Evolutionary conservation across 2,113 vertebrate species (phyloP).

Genomic region (Heterotis niloticus): DNA sequence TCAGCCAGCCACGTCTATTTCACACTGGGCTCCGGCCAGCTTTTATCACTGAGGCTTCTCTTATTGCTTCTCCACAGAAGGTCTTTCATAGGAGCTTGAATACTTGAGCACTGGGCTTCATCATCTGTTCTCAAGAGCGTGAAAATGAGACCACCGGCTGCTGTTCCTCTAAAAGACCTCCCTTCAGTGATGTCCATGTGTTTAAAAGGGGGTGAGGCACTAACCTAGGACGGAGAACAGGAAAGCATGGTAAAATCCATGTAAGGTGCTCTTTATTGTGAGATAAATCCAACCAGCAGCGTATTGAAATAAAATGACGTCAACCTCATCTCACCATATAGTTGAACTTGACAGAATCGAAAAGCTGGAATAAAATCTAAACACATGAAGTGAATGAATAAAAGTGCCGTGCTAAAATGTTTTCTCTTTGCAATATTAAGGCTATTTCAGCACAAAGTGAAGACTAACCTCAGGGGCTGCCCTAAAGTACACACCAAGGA

Average conservation of each 20-base stretch:
- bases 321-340: too few species aligned
- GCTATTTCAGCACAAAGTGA: too few species aligned
- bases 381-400: neutral
- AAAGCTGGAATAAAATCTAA: neutral
- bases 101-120: neutral
- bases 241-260: too few species aligned
- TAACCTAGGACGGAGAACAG: too few species aligned
- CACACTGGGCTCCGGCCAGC: neutral
- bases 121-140: neutral
- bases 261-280: too few species aligned
- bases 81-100: neutral
- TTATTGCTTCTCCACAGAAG: neutral
- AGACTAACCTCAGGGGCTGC: neutral
- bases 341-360: too few species aligned
- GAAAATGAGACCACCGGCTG: too few species aligned
- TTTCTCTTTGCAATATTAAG: too few species aligned
- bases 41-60: neutral
- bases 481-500: neutral
- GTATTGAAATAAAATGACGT: too few species aligned
- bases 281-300: too few species aligned
- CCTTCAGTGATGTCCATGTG: neutral
- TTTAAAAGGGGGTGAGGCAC: neutral
- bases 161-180: too few species aligned
- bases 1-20: neutral
- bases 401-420: too few species aligned